phyloP scores from a whole-genome alignment of 2,113 vertebrate genomes.

The Fregata magnificens region DNA sequence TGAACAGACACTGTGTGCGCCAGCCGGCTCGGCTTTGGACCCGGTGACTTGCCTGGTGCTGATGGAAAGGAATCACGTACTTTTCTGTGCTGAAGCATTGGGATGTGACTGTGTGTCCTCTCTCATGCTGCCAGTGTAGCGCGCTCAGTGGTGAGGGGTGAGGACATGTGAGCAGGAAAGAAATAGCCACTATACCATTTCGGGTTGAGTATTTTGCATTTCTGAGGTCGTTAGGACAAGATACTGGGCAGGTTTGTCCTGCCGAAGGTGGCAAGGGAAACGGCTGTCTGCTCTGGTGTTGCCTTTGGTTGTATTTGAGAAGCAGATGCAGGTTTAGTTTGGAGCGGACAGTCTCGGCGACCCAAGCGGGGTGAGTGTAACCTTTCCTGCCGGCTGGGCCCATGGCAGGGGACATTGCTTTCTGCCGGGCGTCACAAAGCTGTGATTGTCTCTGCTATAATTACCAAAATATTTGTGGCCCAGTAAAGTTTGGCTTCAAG shows the following conservation, averaged over 20 bases:
- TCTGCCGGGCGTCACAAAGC: neutral
- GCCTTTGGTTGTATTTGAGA: neutral
- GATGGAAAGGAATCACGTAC: rapidly evolving
- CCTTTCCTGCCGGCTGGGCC: neutral
- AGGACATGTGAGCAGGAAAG: neutral
- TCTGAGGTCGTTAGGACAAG: neutral
- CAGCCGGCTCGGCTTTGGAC: rapidly evolving
- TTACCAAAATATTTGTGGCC: neutral
- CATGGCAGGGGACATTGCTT: neutral
- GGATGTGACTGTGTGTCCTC: neutral
- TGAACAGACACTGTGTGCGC: neutral
- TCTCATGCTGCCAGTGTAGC: no score
- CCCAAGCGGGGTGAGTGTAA: rapidly evolving
- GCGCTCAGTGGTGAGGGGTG: rapidly evolving
- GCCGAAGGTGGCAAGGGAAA: neutral
- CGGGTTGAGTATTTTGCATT: neutral
- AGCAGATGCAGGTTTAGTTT: neutral
- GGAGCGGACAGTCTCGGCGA: neutral
- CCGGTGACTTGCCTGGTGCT: neutral
- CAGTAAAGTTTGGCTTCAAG: neutral
- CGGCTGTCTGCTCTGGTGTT: neutral
- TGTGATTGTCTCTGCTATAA: neutral
- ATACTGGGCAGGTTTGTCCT: neutral
- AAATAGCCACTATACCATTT: neutral
- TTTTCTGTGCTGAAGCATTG: neutral